Evolutionary conservation across 2,888 invertebrate species (phyloP).

Genomic region (Pachymerium ferrugineum): DNA sequence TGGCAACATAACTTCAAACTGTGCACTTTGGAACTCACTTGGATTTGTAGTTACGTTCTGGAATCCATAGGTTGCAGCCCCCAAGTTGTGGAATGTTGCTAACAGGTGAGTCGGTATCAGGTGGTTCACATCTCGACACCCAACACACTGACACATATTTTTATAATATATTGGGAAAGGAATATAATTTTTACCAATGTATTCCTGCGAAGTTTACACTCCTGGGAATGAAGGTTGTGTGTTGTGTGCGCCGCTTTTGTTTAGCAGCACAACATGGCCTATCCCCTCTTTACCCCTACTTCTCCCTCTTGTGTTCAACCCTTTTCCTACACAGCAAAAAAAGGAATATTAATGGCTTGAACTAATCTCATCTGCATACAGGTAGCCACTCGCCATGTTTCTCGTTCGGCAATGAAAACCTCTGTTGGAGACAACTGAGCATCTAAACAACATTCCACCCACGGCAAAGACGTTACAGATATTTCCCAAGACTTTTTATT

Average conservation of each 20-base stretch:
- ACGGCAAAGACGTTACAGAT: not conserved
- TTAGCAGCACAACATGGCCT: conserved; percentile 9
- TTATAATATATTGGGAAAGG: not conserved
- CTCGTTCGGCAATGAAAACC: not conserved
- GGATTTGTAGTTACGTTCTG: conserved; percentile 1
- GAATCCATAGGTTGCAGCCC: not conserved
- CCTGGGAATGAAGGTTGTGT: conserved; percentile 2
- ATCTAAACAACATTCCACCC: not conserved
- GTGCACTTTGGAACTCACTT: conserved; percentile 5
- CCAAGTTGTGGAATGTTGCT: not conserved
- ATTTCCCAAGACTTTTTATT: not conserved
- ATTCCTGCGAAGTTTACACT: not conserved
- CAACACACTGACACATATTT: not conserved
- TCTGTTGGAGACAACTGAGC: conserved; percentile 11
- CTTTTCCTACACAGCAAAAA: not conserved
- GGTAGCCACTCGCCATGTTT: not conserved
- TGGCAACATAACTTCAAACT: not conserved
- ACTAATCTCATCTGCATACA: conserved; percentile 15
- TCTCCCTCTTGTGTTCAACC: conserved; percentile 13
- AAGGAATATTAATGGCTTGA: conserved; percentile 15
- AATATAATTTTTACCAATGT: not conserved
- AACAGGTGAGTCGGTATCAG: not conserved
- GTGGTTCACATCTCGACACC: too few relatives aligned
- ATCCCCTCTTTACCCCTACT: conserved; percentile 8
- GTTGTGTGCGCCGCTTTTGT: not conserved